These are phyloP conservation scores for Brienomyrus longianalis DNA, from an alignment of 2,113 vertebrate genomes.

Conservation along the genomic window DNA sequence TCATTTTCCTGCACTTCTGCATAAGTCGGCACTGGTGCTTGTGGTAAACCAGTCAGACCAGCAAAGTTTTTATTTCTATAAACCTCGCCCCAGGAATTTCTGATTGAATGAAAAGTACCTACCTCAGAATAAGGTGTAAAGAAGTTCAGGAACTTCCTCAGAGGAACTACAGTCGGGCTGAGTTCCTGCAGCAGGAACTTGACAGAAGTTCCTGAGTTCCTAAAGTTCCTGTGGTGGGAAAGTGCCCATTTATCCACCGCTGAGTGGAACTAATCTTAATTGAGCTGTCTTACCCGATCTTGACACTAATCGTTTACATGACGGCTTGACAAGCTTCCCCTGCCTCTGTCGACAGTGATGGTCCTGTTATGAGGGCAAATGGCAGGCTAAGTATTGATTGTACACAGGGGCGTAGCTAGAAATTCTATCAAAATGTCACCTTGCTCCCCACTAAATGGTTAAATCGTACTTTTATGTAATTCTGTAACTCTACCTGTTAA, in stretches of 20 bases:
- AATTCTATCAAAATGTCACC: background rate
- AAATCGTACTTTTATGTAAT: background rate
- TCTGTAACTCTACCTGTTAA: background rate
- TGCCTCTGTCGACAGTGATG: no score
- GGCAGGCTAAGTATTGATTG: no score
- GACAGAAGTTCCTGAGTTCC: background rate
- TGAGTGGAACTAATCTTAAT: background rate
- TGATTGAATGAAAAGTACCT: background rate
- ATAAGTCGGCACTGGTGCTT: background rate
- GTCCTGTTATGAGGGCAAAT: no score
- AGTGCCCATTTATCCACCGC: background rate
- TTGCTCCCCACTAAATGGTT: background rate
- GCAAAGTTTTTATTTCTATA: background rate
- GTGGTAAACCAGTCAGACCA: background rate
- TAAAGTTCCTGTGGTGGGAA: background rate
- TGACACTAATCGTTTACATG: no score
- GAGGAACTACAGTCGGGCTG: background rate
- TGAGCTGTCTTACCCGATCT: background rate
- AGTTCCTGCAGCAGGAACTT: background rate
- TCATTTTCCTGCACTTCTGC: background rate
- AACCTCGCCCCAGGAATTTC: background rate
- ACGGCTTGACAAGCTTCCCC: no score
- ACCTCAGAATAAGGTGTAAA: background rate
- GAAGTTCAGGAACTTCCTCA: background rate
- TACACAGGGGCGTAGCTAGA: background rate